Evolutionary conservation across 1,140 invertebrate species (phyloP), one percentile per base, ranked within the genome.

Genomic region (Rhagoletis pomonella): DNA sequence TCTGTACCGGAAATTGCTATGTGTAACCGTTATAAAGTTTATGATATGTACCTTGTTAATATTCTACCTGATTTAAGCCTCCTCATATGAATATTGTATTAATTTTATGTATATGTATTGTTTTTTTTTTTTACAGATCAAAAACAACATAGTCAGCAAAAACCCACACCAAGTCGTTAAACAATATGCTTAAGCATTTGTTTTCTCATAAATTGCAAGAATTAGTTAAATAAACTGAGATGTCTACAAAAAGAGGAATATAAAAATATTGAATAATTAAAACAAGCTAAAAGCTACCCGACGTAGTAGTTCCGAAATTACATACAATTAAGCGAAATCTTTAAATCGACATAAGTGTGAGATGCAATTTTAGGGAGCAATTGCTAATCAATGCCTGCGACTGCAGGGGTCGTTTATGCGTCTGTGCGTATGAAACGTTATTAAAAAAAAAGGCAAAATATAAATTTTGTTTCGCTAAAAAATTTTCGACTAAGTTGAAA

Each of bases 341-440:
- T 44, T 62, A 62, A 17, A 62, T 44, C 67, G 67, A 73, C 14
- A 47, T 3, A 73, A 73, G 14, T 73, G 67, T 17, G 42, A 73
- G 17, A 42, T n/a, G n/a, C n/a, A 42, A 73, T n/a, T 3, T 10
- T 55, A 55, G 9, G 9, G 39, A 44, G 44, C 39, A 73, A 73
- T 47, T 44, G 14, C 42, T 73, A 73, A 73, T 73, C 39, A 73
- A 73, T 73, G 67, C 39, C 17, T 17, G 39, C 9, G 67, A 44
- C 12, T 17, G 67, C 10, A 44, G 39, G 67, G 14, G 42, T 73
- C 67, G 42, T 73, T 42, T 73, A 73, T 73, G 10, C 67, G 14
- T 73, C 42, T 44, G 67, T 73, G 67, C 67, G 67, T 47, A 73
- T 73, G 67, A 73, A 73, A 73, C 67, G 67, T 73, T 73, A 3